These are phyloP conservation scores for Hirtodrosophila alboralis DNA, from an alignment of 2,888 invertebrate species.

Conservation along the genomic window DNA sequence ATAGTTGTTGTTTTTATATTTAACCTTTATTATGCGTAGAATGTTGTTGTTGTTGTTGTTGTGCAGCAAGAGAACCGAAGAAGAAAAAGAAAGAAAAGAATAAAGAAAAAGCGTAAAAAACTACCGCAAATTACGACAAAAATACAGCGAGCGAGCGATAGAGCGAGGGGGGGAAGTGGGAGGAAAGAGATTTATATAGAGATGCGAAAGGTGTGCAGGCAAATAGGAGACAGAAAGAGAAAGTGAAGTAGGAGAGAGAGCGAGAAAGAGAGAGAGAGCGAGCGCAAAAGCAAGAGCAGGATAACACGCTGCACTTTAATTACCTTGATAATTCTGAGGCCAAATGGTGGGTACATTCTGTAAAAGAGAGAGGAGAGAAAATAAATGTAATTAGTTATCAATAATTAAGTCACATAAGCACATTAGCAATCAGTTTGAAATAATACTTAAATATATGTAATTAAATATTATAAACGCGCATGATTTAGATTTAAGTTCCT, in stretches of 20 bases:
- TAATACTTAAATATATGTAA: no score
- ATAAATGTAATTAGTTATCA: neutral
- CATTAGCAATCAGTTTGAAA: no score
- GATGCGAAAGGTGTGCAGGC: conserved; percentile 3
- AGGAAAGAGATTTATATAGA: neutral
- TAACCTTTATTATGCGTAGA: conserved; percentile 38
- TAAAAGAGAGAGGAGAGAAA: no score
- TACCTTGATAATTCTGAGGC: conserved; percentile 85
- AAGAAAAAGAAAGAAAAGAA: conserved; percentile 65
- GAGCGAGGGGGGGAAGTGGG: conserved; percentile 2
- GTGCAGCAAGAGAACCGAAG: conserved; percentile 59
- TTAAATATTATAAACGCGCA: no score
- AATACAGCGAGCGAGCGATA: conserved; percentile 12
- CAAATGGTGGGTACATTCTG: conserved; percentile 85
- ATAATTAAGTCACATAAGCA: no score
- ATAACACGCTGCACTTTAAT: conserved; percentile 56
- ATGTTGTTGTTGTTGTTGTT: no score
- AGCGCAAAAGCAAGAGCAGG: neutral
- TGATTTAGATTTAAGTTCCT: no score
- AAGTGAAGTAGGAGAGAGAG: conserved; percentile 3
- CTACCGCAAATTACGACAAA: conserved; percentile 43
- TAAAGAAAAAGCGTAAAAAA: conserved; percentile 51
- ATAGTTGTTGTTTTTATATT: conserved; percentile 34
- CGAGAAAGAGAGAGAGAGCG: neutral
- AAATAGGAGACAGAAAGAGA: neutral